phyloP scores from a whole-genome alignment of 2,113 vertebrate species.

The Zosterops lateralis region DNA sequence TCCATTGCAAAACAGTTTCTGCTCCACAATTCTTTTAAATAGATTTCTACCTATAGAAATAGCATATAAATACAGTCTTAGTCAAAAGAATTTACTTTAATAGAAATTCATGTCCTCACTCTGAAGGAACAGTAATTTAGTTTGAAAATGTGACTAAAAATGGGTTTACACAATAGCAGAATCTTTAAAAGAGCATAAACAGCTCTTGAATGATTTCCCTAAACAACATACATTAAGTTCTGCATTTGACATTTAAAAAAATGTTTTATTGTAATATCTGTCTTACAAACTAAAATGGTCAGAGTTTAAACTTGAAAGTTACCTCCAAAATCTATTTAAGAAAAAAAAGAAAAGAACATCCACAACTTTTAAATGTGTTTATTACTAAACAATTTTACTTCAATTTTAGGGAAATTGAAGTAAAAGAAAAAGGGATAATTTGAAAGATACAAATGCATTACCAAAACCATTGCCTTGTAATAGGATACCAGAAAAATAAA shows the following conservation, averaged over 20 bases:
- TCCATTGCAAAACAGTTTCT: neutral
- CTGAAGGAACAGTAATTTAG: neutral
- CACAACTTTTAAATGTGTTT: neutral
- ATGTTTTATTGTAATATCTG: neutral
- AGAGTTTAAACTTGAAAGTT: neutral
- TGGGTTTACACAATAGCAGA: neutral
- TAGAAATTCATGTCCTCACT: neutral
- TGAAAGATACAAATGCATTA: neutral
- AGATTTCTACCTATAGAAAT: neutral
- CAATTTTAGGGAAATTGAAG: neutral
- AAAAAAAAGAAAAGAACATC: fast-evolving
- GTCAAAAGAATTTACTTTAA: neutral
- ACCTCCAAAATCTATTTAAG: neutral
- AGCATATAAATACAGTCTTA: neutral
- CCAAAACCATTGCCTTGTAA: neutral
- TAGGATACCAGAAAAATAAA: neutral
- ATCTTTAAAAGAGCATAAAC: neutral
- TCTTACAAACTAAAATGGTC: neutral
- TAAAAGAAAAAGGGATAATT: neutral
- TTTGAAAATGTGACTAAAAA: conserved; percentile 15
- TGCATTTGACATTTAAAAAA: conserved; percentile 29
- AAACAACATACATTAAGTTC: neutral
- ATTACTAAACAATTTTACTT: neutral
- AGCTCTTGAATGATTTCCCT: neutral
- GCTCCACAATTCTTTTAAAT: neutral